Base-by-base conservation (phyloP, 2,888 invertebrate species). In the Drosophila tripunctata region DNA sequence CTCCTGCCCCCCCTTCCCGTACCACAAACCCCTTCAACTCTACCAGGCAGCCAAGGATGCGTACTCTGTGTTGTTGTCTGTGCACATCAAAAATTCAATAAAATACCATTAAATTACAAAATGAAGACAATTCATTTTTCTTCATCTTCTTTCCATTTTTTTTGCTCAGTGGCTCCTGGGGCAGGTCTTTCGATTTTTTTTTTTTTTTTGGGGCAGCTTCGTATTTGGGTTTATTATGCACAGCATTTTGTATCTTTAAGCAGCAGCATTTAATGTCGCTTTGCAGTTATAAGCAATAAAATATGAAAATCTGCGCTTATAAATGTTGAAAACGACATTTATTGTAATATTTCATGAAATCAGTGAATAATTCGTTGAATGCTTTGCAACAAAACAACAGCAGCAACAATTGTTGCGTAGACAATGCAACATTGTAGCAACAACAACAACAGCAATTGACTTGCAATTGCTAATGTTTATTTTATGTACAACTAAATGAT, bases 21-120 rank as follows among this genome's bases (percentile, higher is more conserved):
- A 7, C 10, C 30, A 3, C 7, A 4, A 7, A 14, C 1, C 35
- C 1, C 3, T 22, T 10, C 24, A n/a, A n/a, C 8, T 12, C 12
- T 17, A 14, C 19, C 7, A 1, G 3, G 14, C 43, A 3, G 43
- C 58, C 73, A 78, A 74, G 79, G 78, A 80, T 70, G 73, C 24
- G 45, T 47, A 44, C n/a, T n/a, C n/a, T n/a, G 57, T 58, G 61
- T 62, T 64, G 67, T 81, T 75, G 84, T 83, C 80, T 71, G 63
- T 51, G 56, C 70, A 75, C 80, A 88, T 87, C 80, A 85, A 78
- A 85, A 85, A 87, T 85, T 83, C 79, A 80, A 84, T 88, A 88
- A 89, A 89, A 89, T 80, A 88, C 87, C 88, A 89, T 88, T 89
- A 85, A 88, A 89, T 89, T 88, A 88, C 83, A 82, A 87, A 88